phyloP scores from a whole-genome alignment of 2,113 vertebrate species.

The Proteles cristata region DNA sequence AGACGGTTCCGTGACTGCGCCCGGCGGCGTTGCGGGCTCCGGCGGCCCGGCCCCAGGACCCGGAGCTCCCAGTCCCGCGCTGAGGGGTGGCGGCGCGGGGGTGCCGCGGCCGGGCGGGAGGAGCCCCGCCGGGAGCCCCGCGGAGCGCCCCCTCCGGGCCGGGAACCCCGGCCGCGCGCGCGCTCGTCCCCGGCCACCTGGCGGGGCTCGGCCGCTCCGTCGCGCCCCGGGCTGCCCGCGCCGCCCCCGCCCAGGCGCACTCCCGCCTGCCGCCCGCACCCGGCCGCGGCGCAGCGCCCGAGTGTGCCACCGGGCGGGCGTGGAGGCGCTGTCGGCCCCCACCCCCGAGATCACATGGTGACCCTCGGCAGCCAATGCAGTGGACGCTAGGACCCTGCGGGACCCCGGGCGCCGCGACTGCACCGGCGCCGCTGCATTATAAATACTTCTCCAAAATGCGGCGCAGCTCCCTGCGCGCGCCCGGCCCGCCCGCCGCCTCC shows the following conservation, averaged over 20 bases:
- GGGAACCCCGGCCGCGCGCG: not conserved
- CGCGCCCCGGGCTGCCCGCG: not conserved
- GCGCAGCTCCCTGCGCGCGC: slow-evolving; percentile 90
- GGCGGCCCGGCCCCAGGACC: not conserved
- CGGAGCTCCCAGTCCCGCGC: not conserved
- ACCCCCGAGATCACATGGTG: slow-evolving; percentile 87
- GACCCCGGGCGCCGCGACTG: slow-evolving; percentile 88
- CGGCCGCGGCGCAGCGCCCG: not conserved
- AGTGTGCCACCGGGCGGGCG: slow-evolving; percentile 65
- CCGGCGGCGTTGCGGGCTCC: not conserved
- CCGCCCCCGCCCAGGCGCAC: not conserved
- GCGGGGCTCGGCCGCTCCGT: not conserved
- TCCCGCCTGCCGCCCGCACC: not conserved
- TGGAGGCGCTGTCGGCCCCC: slow-evolving; percentile 74
- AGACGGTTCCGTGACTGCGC: slow-evolving; percentile 31
- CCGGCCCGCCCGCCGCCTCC: slow-evolving; percentile 74
- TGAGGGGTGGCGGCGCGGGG: not conserved
- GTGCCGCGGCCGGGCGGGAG: not conserved
- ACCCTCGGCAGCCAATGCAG: slow-evolving; percentile 89
- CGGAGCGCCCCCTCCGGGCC: not conserved
- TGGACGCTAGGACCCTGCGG: slow-evolving; percentile 88
- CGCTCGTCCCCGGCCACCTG: not conserved
- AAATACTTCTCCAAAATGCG: slow-evolving; percentile 91
- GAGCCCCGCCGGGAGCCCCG: not conserved
- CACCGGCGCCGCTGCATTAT: slow-evolving; percentile 89